These are phyloP conservation scores for Melieria omissa DNA, from an alignment of 2,888 invertebrate species.

Conservation along the genomic window DNA sequence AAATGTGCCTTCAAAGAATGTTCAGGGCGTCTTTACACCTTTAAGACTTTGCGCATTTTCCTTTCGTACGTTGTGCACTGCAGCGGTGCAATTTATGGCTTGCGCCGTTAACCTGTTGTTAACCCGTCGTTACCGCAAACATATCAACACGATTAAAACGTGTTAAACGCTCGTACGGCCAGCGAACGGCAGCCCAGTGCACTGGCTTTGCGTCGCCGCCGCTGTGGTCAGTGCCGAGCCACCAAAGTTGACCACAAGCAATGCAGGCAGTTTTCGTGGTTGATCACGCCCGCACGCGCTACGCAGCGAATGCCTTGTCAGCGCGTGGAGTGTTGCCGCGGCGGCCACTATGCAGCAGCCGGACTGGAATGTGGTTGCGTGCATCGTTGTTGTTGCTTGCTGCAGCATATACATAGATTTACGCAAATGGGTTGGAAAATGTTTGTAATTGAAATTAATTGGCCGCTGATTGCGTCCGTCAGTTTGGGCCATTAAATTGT, in stretches of 20 bases:
- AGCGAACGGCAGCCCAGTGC: too few relatives aligned
- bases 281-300: too few relatives aligned
- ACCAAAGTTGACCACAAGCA: conserved; percentile 43
- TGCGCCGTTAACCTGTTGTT: conserved; percentile 19
- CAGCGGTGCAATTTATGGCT: conserved; percentile 4
- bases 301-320: too few relatives aligned
- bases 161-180: too few relatives aligned
- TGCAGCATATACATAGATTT: background rate
- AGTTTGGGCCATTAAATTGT: conserved; percentile 16
- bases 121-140: background rate
- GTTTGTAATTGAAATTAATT: conserved; percentile 47
- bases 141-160: too few relatives aligned
- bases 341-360: background rate
- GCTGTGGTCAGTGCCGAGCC: conserved; percentile 21
- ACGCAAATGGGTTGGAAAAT: conserved; percentile 39
- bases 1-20: too few relatives aligned
- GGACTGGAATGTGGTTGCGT: conserved; percentile 1
- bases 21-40: too few relatives aligned
- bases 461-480: conserved; percentile 44
- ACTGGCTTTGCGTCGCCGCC: too few relatives aligned
- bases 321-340: background rate
- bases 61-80: too few relatives aligned
- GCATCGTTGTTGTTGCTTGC: background rate
- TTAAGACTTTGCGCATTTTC: too few relatives aligned
- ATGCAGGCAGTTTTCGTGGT: too few relatives aligned